Evolutionary conservation across 1,140 invertebrate species (phyloP).

Genomic region (Halotydeus destructor): DNA sequence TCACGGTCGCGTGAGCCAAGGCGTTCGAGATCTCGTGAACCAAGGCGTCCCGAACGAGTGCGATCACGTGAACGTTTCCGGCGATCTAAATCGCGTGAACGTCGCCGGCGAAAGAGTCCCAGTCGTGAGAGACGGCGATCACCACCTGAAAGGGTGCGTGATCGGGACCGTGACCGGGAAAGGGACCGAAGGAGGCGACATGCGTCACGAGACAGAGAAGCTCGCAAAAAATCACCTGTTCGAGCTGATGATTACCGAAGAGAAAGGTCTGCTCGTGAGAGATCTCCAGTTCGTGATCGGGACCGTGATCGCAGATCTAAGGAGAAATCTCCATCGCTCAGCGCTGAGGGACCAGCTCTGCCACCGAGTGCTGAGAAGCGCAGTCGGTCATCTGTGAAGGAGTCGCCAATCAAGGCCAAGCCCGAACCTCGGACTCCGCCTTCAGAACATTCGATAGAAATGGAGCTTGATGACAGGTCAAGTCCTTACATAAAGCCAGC

Average conservation of each 20-base stretch:
- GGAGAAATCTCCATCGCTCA: background rate
- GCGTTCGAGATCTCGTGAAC: constrained; percentile 18
- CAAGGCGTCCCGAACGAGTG: constrained; percentile 13
- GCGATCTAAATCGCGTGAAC: background rate
- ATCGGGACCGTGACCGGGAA: background rate
- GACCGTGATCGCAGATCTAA: background rate
- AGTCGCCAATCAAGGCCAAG: too few relatives aligned
- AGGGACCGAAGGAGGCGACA: constrained; percentile 16
- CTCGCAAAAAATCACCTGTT: constrained; percentile 15
- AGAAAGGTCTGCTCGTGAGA: background rate
- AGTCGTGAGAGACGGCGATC: constrained; percentile 14
- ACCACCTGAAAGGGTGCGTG: background rate
- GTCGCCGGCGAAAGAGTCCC: constrained; percentile 13
- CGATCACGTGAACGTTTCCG: constrained; percentile 15
- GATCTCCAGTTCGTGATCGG: background rate
- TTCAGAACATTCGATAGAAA: background rate
- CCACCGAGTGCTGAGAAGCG: background rate
- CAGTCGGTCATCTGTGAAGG: background rate
- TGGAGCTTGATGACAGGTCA: background rate
- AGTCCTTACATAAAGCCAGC: background rate
- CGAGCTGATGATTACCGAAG: background rate
- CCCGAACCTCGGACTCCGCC: too few relatives aligned
- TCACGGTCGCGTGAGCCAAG: constrained; percentile 9
- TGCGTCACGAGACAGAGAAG: constrained; percentile 4
- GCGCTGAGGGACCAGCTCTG: constrained; percentile 2